A percentile compares a stretch with the other conserved stretches of the same genome.
Conservation (phyloP, 2,113 vertebrate genomes). For the Marcusenius ussheri region DNA sequence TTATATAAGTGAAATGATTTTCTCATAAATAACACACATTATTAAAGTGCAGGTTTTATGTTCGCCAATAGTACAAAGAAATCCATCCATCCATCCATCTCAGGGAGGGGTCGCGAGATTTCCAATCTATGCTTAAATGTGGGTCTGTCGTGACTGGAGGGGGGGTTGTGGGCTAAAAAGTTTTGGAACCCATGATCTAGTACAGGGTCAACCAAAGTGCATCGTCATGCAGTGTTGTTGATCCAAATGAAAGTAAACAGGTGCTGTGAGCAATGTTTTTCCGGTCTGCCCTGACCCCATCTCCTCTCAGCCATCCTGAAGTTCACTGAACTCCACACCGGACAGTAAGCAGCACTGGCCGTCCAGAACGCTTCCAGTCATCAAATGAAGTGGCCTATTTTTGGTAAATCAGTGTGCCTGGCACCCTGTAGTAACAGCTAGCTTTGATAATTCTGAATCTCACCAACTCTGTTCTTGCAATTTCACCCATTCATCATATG, state of each 20-base stretch:
- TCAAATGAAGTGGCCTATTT: not conserved
- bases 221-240: not conserved
- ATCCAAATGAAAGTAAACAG: slow-evolving; percentile 10
- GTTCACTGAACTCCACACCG: not conserved
- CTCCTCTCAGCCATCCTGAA: not conserved
- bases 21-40: not conserved
- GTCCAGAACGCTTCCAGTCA: not conserved
- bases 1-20: not conserved
- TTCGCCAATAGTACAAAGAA: not conserved
- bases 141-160: too few species aligned
- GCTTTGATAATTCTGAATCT: not conserved
- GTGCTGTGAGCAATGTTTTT: not conserved
- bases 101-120: not conserved
- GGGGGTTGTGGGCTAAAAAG: not conserved
- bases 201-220: not conserved
- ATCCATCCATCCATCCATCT: not conserved
- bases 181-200: not conserved
- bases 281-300: not conserved
- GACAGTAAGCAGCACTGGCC: not conserved
- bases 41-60: not conserved
- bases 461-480: not conserved
- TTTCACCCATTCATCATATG: not conserved
- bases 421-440: not conserved
- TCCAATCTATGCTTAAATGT: not conserved
- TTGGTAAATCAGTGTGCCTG: not conserved